These are phyloP conservation scores for Mimachlamys varia DNA, from an alignment of 2,888 invertebrate genomes.

Conservation along the genomic window DNA sequence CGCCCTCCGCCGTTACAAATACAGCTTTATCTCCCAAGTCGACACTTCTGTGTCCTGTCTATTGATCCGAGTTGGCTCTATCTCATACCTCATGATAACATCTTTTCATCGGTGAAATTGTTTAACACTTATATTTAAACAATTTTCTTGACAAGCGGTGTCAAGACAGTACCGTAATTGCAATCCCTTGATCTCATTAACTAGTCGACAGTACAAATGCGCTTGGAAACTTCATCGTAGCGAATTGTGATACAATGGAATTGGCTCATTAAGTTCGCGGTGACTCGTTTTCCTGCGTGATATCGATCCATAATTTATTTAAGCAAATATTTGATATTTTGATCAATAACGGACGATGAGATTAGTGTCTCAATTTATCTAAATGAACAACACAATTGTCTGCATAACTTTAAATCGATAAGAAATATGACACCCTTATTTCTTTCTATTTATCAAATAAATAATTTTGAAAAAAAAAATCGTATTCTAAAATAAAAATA, in stretches of 20 bases:
- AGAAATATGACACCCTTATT: too few species aligned
- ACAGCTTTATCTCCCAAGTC: background rate
- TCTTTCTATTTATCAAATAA: too few species aligned
- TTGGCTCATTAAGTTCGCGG: background rate
- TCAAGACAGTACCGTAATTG: background rate
- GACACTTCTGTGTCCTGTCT: background rate
- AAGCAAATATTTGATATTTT: background rate
- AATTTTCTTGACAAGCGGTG: background rate
- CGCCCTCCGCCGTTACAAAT: background rate
- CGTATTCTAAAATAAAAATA: too few species aligned
- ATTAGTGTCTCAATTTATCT: background rate
- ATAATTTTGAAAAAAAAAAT: too few species aligned
- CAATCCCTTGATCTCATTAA: background rate
- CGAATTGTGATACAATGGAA: background rate
- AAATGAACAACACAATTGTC: too few species aligned
- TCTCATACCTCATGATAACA: background rate
- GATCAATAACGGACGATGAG: background rate
- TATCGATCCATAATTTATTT: background rate
- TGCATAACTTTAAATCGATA: too few species aligned
- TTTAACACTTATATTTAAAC: constrained; percentile 31
- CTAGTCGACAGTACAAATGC: background rate
- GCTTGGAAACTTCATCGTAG: background rate
- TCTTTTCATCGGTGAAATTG: background rate
- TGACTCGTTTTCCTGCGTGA: background rate
- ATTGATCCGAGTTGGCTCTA: background rate